A percentile compares a stretch with the other conserved stretches of the same genome.
These are phyloP conservation scores for Menidia beryllina DNA, from an alignment of 2,113 vertebrate genomes.

Conservation along the genomic window DNA sequence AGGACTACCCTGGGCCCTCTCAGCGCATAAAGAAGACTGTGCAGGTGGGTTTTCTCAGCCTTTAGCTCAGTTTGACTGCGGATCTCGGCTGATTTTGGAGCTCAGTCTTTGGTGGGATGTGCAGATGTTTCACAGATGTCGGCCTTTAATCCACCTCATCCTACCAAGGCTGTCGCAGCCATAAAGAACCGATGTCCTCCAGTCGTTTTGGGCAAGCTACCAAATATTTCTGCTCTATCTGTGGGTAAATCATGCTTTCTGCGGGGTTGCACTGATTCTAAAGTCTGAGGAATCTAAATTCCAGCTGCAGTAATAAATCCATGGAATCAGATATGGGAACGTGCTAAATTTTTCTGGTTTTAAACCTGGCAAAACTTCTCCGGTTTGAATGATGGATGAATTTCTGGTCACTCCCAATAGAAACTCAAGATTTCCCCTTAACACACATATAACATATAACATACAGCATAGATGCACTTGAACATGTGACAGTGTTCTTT, in stretches of 20 bases:
- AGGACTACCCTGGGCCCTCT: constrained; percentile 83
- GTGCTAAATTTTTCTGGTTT: no score
- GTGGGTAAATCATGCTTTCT: background rate
- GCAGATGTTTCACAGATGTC: constrained; percentile 7
- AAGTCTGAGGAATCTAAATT: background rate
- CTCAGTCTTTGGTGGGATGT: background rate
- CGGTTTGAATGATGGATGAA: no score
- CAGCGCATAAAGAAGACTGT: constrained; percentile 85
- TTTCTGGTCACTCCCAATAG: no score
- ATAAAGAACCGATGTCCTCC: background rate
- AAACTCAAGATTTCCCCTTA: no score
- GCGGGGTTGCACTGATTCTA: background rate
- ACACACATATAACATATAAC: no score
- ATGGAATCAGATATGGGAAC: background rate
- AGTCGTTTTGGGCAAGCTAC: background rate
- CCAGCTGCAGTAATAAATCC: background rate
- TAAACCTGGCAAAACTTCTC: no score
- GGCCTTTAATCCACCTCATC: background rate
- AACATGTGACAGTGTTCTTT: no score
- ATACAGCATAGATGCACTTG: no score
- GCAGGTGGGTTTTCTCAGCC: constrained; percentile 69
- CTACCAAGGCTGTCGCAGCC: no score
- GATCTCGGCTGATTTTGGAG: background rate
- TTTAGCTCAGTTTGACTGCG: background rate
- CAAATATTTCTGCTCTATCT: background rate